phyloP scores from a whole-genome alignment of 2,888 invertebrate species.

The Eustalomyia histrio region DNA sequence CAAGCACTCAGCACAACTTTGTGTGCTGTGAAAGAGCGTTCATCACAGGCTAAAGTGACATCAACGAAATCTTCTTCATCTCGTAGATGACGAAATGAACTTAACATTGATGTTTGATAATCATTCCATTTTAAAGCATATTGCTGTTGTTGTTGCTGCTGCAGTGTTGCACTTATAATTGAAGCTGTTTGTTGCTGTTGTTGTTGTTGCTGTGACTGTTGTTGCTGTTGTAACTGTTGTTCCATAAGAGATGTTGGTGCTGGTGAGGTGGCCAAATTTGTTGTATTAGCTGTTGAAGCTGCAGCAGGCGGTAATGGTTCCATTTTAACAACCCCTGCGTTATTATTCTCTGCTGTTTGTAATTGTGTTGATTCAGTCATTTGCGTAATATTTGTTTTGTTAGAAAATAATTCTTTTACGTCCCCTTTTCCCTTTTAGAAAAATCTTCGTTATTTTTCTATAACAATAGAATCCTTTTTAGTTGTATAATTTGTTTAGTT shows the following conservation, averaged over 20 bases:
- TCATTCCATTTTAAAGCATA: conserved; percentile 97
- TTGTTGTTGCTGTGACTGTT: conserved; percentile 67
- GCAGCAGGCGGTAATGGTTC: conserved; percentile 80
- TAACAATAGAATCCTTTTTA: conserved; percentile 10
- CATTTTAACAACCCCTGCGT: conserved; percentile 80
- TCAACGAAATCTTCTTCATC: conserved; percentile 96
- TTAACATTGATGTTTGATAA: conserved; percentile 94
- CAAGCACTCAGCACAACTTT: conserved; percentile 95
- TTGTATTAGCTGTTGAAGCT: conserved; percentile 77
- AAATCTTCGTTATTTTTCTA: conserved; percentile 8
- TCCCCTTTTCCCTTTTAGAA: conserved; percentile 4
- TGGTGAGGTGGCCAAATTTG: conserved; percentile 59
- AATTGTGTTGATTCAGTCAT: conserved; percentile 80
- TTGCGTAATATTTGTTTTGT: conserved; percentile 67
- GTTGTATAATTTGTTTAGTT: conserved; percentile 1
- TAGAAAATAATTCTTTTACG: conserved; percentile 30
- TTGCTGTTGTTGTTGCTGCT: conserved; percentile 88
- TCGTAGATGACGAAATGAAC: conserved; percentile 91
- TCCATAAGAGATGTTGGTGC: conserved; percentile 65
- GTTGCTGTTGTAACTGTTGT: conserved; percentile 60
- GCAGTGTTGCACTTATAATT: conserved; percentile 66
- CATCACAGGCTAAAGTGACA: conserved; percentile 94
- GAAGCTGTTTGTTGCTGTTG: conserved; percentile 57
- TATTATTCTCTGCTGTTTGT: conserved; percentile 79
- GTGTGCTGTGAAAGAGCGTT: conserved; percentile 93